Evolutionary conservation across 2,888 invertebrate species (phyloP).

Genomic region (Agriopis aurantiaria): DNA sequence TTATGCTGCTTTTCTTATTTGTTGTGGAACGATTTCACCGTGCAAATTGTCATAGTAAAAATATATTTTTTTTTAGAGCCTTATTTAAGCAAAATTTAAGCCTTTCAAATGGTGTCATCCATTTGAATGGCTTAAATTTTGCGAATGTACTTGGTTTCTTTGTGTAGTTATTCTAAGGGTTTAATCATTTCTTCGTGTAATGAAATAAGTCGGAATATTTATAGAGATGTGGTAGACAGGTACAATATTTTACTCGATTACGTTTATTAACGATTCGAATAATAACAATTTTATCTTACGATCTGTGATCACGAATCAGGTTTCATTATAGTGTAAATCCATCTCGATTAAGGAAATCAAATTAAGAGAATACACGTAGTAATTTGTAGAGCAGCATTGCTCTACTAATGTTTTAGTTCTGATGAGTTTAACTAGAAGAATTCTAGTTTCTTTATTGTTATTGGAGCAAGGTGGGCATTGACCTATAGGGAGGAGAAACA

Average conservation of each 20-base stretch:
- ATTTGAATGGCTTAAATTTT: too few species aligned
- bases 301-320: conserved; percentile 48
- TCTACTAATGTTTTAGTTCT: background rate
- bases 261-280: conserved; percentile 22
- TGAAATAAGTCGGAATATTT: conserved; percentile 39
- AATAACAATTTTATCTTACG: conserved; percentile 46
- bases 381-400: background rate
- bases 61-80: too few species aligned
- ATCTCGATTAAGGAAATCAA: conserved; percentile 22
- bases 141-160: too few species aligned
- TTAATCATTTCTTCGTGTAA: background rate
- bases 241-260: conserved; percentile 5
- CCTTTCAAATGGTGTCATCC: too few species aligned
- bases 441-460: background rate
- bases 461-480: conserved; percentile 4
- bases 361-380: background rate
- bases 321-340: conserved; percentile 25
- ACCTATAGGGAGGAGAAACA: conserved; percentile 31
- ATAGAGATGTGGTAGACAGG: conserved; percentile 31
- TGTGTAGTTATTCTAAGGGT: too few species aligned
- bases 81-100: too few species aligned
- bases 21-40: too few species aligned
- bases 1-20: too few species aligned
- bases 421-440: background rate
- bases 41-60: too few species aligned